phyloP scores from a whole-genome alignment of 2,888 invertebrate genomes.

The Phoenoteleia sp. region DNA sequence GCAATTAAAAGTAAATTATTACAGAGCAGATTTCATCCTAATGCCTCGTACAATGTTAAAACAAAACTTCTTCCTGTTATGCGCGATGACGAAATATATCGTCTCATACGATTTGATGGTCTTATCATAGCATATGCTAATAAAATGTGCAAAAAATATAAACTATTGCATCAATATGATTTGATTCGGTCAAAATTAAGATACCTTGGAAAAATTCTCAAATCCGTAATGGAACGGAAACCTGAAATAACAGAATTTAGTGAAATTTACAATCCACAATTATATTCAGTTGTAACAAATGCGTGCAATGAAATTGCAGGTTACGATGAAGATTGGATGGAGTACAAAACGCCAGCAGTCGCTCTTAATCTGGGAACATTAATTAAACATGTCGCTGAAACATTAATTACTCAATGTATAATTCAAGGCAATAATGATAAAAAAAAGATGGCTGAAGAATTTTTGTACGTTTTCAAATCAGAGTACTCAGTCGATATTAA shows the following conservation, averaged over 20 bases:
- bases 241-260: neutral
- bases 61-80: conserved; percentile 22
- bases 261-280: neutral
- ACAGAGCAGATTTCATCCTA: neutral
- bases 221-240: neutral
- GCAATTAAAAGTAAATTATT: neutral
- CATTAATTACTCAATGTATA: conserved; percentile 15
- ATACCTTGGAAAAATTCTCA: conserved; percentile 24
- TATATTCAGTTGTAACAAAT: conserved; percentile 1
- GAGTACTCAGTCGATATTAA: conserved; percentile 46
- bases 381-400: conserved; percentile 28
- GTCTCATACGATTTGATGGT: conserved; percentile 9
- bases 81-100: conserved; percentile 27
- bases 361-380: conserved; percentile 43
- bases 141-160: conserved; percentile 39
- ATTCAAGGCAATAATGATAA: neutral
- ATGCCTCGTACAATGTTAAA: neutral
- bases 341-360: neutral
- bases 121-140: conserved; percentile 30
- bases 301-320: conserved; percentile 34
- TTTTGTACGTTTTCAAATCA: conserved; percentile 32
- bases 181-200: conserved; percentile 9
- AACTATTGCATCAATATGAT: conserved; percentile 7
- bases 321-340: neutral
- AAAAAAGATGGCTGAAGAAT: conserved; percentile 10